These are phyloP conservation scores for Apodemus speciosus DNA, from an alignment of 2,113 vertebrate genomes.

Conservation along the genomic window DNA sequence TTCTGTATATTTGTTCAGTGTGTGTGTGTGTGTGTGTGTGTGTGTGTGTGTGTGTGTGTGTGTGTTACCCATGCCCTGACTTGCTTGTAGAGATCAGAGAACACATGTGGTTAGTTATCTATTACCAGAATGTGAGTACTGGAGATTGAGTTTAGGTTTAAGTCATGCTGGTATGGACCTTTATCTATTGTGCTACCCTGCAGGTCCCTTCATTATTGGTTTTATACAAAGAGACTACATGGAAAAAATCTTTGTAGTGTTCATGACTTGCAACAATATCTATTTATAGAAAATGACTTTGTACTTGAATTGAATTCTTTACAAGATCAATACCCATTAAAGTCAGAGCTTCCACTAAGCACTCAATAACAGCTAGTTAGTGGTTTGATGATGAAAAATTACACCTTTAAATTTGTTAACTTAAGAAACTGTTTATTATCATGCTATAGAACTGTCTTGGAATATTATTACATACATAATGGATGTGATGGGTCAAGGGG, in stretches of 20 bases:
- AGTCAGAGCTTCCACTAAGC: background rate
- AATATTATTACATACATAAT: slow-evolving; percentile 58
- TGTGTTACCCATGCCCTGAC: too few species aligned
- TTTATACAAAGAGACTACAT: background rate
- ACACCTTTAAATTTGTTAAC: slow-evolving; percentile 42
- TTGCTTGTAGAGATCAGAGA: background rate
- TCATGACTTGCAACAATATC: background rate
- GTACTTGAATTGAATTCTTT: slow-evolving; percentile 59
- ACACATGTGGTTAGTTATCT: background rate
- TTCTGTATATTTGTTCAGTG: background rate
- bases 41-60: background rate
- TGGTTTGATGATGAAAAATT: slow-evolving; percentile 62
- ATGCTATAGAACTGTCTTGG: slow-evolving; percentile 28
- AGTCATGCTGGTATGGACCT: background rate
- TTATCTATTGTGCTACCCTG: background rate
- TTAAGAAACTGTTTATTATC: slow-evolving; percentile 60
- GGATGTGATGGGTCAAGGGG: slow-evolving; percentile 45
- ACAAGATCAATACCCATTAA: slow-evolving; percentile 46
- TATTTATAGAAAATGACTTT: background rate
- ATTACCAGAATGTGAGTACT: background rate
- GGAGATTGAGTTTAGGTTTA: background rate
- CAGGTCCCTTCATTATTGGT: background rate
- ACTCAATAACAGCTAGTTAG: slow-evolving; percentile 61
- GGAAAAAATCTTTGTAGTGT: background rate
- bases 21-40: background rate